Percentiles rank a stretch among this genome's conserved stretches.
Evolutionary conservation across 2,888 invertebrate species (phyloP).

Genomic region (Cyclophora punctaria): DNA sequence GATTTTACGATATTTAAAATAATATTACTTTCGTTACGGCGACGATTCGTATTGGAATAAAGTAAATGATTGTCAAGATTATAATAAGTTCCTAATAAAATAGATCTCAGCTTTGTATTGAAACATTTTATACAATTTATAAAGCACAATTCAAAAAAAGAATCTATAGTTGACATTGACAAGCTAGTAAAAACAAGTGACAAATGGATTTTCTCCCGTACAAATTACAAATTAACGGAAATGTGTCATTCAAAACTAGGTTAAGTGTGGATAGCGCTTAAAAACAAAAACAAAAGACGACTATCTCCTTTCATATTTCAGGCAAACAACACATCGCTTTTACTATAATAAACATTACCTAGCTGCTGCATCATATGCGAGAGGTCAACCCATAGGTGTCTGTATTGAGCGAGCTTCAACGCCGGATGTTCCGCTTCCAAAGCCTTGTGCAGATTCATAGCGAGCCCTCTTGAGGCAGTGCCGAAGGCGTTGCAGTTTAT

Average conservation of each 20-base stretch:
- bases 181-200: no score
- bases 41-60: no score
- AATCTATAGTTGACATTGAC: no score
- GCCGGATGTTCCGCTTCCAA: conserved; percentile 79
- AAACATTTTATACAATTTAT: no score
- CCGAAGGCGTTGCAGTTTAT: conserved; percentile 80
- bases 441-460: conserved; percentile 77
- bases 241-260: background rate
- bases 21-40: no score
- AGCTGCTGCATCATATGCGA: conserved; percentile 87
- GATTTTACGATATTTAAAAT: no score
- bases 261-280: background rate
- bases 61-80: no score
- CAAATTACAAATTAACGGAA: background rate
- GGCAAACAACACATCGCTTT: background rate
- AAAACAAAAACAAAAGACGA: background rate
- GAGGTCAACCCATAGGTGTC: conserved; percentile 82
- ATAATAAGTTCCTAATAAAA: no score
- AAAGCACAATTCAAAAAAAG: no score
- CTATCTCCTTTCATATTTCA: background rate
- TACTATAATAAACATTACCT: conserved; percentile 43
- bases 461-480: conserved; percentile 78
- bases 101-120: no score
- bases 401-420: conserved; percentile 78
- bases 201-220: no score